Percentiles rank a stretch among this genome's conserved stretches.
Evolutionary conservation across 2,113 vertebrate species (phyloP).

Genomic region (Columba livia): DNA sequence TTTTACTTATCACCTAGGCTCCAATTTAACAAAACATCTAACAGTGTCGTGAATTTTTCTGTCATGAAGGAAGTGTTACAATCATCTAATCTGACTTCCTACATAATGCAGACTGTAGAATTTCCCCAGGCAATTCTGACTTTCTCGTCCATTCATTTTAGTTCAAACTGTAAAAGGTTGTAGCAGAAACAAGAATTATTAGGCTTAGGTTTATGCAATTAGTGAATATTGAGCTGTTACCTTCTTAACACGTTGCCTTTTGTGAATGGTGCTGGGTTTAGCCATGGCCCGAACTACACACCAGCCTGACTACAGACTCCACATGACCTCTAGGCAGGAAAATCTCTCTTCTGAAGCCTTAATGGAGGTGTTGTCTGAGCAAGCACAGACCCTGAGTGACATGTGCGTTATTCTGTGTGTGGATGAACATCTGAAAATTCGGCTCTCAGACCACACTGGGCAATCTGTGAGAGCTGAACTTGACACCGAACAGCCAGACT

Average conservation of each 20-base stretch:
- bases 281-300: background rate
- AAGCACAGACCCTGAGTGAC: constrained; percentile 61
- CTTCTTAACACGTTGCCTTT: constrained; percentile 6
- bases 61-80: constrained; percentile 55
- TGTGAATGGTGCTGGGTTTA: constrained; percentile 12
- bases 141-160: background rate
- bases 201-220: background rate
- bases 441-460: constrained; percentile 24
- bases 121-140: background rate
- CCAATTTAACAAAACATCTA: constrained; percentile 51
- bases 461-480: constrained; percentile 59
- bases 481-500: constrained; percentile 49
- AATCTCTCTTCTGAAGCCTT: constrained; percentile 63
- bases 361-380: constrained; percentile 63
- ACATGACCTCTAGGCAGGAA: constrained; percentile 57
- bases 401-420: constrained; percentile 26
- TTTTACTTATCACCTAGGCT: constrained; percentile 35
- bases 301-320: constrained; percentile 28
- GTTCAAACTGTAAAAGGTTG: background rate
- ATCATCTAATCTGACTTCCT: constrained; percentile 43
- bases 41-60: constrained; percentile 55
- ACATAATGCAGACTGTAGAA: background rate
- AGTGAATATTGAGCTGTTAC: background rate
- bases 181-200: background rate
- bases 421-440: constrained; percentile 29